Base-by-base conservation (phyloP, 2,797 vertebrate species). In the Spizella passerina region DNA sequence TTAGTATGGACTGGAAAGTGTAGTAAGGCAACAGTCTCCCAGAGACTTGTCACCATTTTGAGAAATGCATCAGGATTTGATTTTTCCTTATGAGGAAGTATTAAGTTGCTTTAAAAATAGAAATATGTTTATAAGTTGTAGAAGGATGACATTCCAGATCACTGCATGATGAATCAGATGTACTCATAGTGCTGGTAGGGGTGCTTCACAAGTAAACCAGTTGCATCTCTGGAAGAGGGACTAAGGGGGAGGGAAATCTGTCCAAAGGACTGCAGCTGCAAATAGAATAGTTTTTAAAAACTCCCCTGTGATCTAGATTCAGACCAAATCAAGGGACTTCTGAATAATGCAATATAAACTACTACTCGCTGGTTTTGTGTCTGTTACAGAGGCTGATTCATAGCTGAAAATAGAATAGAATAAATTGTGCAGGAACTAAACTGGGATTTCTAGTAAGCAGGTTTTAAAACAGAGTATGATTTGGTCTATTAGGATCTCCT, bases 51-150 rank as follows among this genome's bases (percentile, higher is more conserved):
- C 68, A 76, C 49, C 12, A 32, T 77, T 82, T 72, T 73, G 41
- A 71, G 82, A 72, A 82, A 50, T 15, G 12, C 73, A 57, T 68
- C 49, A 82, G 44, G 46, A 78, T 87, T 70, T 82, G 30, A 53
- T 82, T 89, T 91, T 13, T 26, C 89, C 86, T 93, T 94, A 61
- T 43, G 71, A 34, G 57, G 93, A 92, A 81, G 8, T 3, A 26
- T 39, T 72, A 55, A 57, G 50, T 52, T 60, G 34, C 38, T 57
- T 68, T 89, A 87, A 93, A 95, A 93, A 87, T 80, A 93, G 66
- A 84, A 86, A 56, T n/a, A 38, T 65, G n/a, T 78, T 86, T 90
- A 53, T 80, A 50, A 34, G 20, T 60, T 80, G 27, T 81, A 46
- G 68, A 53, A 64, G 56, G 43, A 60, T 75, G 49, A 77, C 84